Conservation (phyloP, 2,888 invertebrate species). For the Clusia tigrina region DNA sequence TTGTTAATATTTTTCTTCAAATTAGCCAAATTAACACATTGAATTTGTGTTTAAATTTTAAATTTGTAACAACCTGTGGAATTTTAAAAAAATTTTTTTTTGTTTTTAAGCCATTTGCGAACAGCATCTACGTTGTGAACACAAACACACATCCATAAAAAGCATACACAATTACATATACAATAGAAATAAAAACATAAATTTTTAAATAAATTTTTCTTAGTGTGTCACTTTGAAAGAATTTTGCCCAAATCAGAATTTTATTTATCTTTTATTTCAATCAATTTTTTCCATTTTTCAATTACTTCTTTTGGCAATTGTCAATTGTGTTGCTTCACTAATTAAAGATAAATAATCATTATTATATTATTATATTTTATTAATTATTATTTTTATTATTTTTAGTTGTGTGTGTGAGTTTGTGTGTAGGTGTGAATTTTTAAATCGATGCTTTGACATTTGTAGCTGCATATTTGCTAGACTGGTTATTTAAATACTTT, state of each 20-base stretch:
- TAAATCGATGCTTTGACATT: neutral
- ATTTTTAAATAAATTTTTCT: no score
- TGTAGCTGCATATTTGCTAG: neutral
- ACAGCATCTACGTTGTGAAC: no score
- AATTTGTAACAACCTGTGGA: slow-evolving; percentile 24
- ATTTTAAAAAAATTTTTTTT: slow-evolving; percentile 23
- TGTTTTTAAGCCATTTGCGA: neutral
- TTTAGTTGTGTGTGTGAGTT: slow-evolving; percentile 15
- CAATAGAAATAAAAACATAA: no score
- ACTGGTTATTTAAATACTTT: slow-evolving; percentile 1
- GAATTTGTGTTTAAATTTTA: slow-evolving; percentile 34
- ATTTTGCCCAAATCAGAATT: slow-evolving; percentile 27
- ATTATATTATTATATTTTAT: no score
- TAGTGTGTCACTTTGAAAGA: slow-evolving; percentile 31
- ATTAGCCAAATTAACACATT: neutral
- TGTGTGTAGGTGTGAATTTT: slow-evolving; percentile 12
- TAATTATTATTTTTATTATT: no score
- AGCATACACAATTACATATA: no score
- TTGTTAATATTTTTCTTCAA: slow-evolving; percentile 24
- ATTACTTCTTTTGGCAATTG: neutral
- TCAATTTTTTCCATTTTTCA: slow-evolving; percentile 10
- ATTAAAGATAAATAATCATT: neutral
- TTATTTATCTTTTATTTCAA: neutral
- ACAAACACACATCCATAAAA: no score
- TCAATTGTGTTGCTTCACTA: neutral